Evolutionary conservation across 2,113 vertebrate genomes (phyloP).

Genomic region (Todiramphus saurophagus): DNA sequence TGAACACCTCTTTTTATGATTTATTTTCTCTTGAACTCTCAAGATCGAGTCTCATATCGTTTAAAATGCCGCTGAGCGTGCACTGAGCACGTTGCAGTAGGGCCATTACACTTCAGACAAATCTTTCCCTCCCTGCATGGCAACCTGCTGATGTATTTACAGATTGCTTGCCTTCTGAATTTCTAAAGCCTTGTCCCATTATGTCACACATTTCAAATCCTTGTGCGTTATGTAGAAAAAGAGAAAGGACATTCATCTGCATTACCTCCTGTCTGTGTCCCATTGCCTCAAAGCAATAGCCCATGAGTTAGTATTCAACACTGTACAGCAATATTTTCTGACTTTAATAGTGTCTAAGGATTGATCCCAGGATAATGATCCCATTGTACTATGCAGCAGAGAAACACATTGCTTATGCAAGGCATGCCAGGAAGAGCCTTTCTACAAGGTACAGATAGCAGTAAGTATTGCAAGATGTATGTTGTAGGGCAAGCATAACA

Average conservation of each 20-base stretch:
- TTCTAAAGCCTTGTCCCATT: not conserved
- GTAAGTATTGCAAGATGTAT: not conserved
- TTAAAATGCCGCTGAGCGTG: conserved; percentile 2
- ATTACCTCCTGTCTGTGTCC: not conserved
- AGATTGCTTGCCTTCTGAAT: not conserved
- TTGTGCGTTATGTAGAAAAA: not conserved
- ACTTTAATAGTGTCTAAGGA: not conserved
- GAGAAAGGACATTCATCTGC: not conserved
- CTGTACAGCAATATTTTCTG: not conserved
- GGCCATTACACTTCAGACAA: not conserved
- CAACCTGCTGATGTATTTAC: conserved; percentile 20
- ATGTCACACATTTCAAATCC: not conserved
- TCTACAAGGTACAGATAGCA: not conserved
- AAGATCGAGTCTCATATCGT: not conserved
- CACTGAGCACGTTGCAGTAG: not conserved
- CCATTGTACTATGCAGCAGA: not conserved
- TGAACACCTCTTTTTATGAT: not conserved
- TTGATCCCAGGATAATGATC: not conserved
- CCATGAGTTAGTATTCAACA: not conserved
- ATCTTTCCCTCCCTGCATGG: not conserved
- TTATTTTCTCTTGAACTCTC: not conserved
- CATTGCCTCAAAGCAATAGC: not conserved
- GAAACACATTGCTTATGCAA: not conserved
- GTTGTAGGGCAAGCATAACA: not conserved
- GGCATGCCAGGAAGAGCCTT: not conserved